Base-by-base conservation (phyloP, 2,113 vertebrate genomes). In the Malurus alboscapulatus region DNA sequence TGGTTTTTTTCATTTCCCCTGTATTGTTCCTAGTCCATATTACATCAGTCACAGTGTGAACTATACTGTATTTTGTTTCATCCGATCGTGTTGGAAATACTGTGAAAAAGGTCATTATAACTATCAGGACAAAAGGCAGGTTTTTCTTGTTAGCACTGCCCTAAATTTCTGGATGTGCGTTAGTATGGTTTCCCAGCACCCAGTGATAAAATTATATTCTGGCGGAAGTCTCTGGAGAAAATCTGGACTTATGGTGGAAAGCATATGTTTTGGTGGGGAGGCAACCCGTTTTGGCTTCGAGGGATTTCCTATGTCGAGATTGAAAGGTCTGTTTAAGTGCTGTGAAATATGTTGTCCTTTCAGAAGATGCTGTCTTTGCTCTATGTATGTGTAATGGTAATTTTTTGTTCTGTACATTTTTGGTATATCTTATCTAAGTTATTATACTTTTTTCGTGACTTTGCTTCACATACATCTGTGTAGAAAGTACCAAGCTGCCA, bases 21-120 rank as follows among this genome's bases (percentile, higher is more conserved):
- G 84, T 87, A 84, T 94, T 94, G 93, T 92, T 94, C 77, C 71
- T 54, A 91, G 81, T 77, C 74, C 24, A 5, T 84, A 62, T 92
- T 91, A 79, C 77, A 92, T 90, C 80, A 75, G 69, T 82, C 66
- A 54, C 62, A 44, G 62, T 73, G 77, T 50, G 88, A 91, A 27
- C 77, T 84, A 15, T 58, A 5, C 36, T 59, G 72, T 62, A 13
- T 93, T 73, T 81, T 84, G 45, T 84, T 92, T 84, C 62, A 27
- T 81, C 66, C 18, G 45, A 50, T 87, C 17, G 0, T 47, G 38
- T 68, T 88, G 73, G 65, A 77, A 86, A 29, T 77, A 14, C 7
- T 78, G 53, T 65, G 73, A 4, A 71, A 71, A 78, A 32, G 69
- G 57, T 74, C 48, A 42, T 81, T 88, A 54, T 45, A 59, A 61